Base-by-base conservation (phyloP, 2,113 vertebrate species). In the Paradisaea rubra region DNA sequence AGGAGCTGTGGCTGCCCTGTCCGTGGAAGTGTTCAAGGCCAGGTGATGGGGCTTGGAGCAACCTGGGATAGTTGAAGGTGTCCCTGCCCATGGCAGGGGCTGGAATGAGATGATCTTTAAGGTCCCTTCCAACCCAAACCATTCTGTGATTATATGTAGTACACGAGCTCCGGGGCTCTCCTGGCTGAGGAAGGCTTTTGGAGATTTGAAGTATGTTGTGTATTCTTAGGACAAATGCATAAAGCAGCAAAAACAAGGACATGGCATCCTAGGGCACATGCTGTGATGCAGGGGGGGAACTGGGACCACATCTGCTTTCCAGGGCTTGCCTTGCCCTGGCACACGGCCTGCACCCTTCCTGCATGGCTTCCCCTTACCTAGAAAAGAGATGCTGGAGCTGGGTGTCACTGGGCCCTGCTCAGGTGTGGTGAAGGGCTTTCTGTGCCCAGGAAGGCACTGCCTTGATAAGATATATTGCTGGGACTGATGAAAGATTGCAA, bases 31-130 rank as follows among this genome's bases (percentile, higher is more conserved):
- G 66, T 10, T 1, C 66, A n/a, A 71, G 41, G 24, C 16, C 41
- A 49, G 14, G 24, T 0, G 49, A 14, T 0, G 0, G 20, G n/a
- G 16, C 17, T 70, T 17, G 25, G 42, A 64, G 50, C 21, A 15
- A 0, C 35, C 25, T 80, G 50, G 35, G 11, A 1, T 1, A 22
- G 37, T 37, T 15, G 35, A 9, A 57, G 50, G 25, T 80, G 30
- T 50, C 35, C 31, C 17, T 71, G 21, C 17, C 49, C 17, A 15
- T 35, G 66, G 50, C 4, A 35, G 3, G 25, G 28, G 3, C 3
- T 44, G 31, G 31, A 37, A 57, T 9, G 27, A 37, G 10, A 22
- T 57, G 30, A 33, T 7, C 22, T 72, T 57, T 72, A 33, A 64
- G 42, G 42, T 56, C 25, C 9, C 10, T 65, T 50, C 21, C 31